Percentiles rank a stretch among this genome's conserved stretches.
phyloP scores from a whole-genome alignment of 1,140 invertebrate species.

The Watersipora subatra region DNA sequence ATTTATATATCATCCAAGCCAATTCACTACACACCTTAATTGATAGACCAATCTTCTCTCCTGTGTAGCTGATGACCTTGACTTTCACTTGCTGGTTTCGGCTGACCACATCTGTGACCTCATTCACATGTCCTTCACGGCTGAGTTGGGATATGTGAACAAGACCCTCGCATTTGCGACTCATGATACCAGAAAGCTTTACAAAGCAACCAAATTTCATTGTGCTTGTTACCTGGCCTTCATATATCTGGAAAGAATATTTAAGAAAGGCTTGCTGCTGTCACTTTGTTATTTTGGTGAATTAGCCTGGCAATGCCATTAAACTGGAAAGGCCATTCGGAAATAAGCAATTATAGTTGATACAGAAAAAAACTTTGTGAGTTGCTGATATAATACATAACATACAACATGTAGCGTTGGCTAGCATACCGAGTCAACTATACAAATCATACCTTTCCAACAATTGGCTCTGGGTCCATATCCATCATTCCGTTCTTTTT shows the following conservation, averaged over 20 bases:
- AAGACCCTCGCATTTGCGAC: conserved; percentile 75
- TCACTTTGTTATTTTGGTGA: no score
- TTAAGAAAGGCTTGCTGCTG: conserved; percentile 3
- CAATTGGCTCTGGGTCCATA: conserved; percentile 39
- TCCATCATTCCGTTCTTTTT: conserved; percentile 16
- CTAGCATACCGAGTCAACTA: no score
- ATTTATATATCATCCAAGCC: not conserved
- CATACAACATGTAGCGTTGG: no score
- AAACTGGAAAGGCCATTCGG: no score
- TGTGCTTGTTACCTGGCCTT: conserved; percentile 85
- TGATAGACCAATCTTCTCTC: conserved; percentile 86
- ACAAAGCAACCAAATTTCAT: conserved; percentile 97
- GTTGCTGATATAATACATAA: no score
- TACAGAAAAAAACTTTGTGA: no score
- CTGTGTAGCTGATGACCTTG: conserved; percentile 57
- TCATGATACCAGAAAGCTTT: conserved; percentile 74
- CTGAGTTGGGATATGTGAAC: conserved; percentile 89
- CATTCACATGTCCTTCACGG: conserved; percentile 80
- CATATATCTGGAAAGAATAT: conserved; percentile 67
- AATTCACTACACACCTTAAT: conserved; percentile 56
- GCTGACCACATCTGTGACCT: conserved; percentile 82
- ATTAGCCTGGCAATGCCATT: no score
- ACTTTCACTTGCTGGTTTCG: conserved; percentile 69
- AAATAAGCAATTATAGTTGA: no score
- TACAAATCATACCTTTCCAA: conserved; percentile 43